Percentiles rank a stretch among this genome's conserved stretches.
Evolutionary conservation across 1,140 invertebrate genomes (phyloP).

Genomic region (Listronotus oregonensis): DNA sequence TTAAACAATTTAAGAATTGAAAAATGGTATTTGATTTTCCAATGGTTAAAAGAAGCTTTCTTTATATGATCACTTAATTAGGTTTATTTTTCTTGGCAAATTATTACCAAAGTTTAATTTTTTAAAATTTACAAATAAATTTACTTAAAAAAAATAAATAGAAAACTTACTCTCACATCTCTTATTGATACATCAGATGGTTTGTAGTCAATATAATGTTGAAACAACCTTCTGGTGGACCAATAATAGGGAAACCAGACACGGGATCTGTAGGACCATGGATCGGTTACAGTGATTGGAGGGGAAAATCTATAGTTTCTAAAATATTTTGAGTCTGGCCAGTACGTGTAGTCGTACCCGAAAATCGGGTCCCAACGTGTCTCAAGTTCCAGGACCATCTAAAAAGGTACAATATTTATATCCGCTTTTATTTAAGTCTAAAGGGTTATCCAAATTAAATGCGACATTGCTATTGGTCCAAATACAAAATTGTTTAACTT

Average conservation of each 20-base stretch:
- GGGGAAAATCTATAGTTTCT: slow-evolving; percentile 42
- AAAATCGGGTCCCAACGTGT: slow-evolving; percentile 40
- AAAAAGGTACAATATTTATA: slow-evolving; percentile 4
- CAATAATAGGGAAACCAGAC: slow-evolving; percentile 44
- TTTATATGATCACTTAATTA: too few species aligned
- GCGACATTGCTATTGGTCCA: too few species aligned
- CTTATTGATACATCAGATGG: slow-evolving; percentile 35
- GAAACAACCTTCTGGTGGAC: slow-evolving; percentile 39
- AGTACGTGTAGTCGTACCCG: slow-evolving; percentile 41
- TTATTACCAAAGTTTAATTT: too few species aligned
- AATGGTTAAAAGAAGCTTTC: too few species aligned
- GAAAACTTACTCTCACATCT: slow-evolving; percentile 36
- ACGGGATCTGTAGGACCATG: slow-evolving; percentile 37
- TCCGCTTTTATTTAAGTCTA: too few species aligned
- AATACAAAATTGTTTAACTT: too few species aligned
- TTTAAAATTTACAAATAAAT: too few species aligned
- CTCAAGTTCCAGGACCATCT: slow-evolving; percentile 15
- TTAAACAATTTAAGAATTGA: too few species aligned
- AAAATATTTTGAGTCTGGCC: slow-evolving; percentile 43
- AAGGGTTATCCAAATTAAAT: too few species aligned
- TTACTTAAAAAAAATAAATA: too few species aligned
- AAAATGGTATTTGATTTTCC: too few species aligned
- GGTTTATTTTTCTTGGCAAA: too few species aligned
- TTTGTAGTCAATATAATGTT: slow-evolving; percentile 39
- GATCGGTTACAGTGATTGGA: slow-evolving; percentile 30